Base-by-base conservation (phyloP, 1,140 invertebrate species). In the Dinothrombium tinctorium region DNA sequence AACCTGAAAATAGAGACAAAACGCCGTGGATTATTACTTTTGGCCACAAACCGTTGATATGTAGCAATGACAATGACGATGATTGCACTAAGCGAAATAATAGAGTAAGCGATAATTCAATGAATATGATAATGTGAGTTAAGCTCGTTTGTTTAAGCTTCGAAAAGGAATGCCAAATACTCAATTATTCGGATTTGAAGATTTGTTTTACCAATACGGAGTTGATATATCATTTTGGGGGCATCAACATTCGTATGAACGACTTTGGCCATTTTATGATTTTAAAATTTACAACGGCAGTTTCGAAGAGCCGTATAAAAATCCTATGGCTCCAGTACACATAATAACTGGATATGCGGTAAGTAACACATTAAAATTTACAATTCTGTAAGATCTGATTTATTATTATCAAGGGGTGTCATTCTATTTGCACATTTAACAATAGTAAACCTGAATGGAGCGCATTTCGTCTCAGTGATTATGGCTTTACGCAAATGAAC, bases 21-120 rank as follows among this genome's bases (percentile, higher is more conserved):
- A 65, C 69, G 21, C 87, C 89, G 0, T 96, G 90, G 90, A 84
- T 96, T 43, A 71, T 96, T 29, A 71, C 80, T 4, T 80, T 74
- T 58, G 87, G 83, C n/a, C 89, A 96, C 58, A 64, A 86, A 15
- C 89, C 90, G 1, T 90, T 96, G 86, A 95, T 95, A 56, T 95
- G 89, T 57, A 86, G 81, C 45, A 83, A 89, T 56, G 62, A 63
- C 47, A 75, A 90, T 56, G 55, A 61, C 55, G 76, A 84, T 53
- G 87, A 94, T 58, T 95, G 89, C 14, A 19, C 25, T 22, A 19
- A 25, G 15, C 20, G 17, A 9, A 4, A 21, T 5, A 11, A 6
- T 6, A 17, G 12, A 12, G 33, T 36, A 5, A 21, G 20, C 12
- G 20, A 21, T 22, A 5, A 22, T 20, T 21, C 17, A 12, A 32